phyloP scores from a whole-genome alignment of 1,140 invertebrate genomes.

The Arion vulgaris region DNA sequence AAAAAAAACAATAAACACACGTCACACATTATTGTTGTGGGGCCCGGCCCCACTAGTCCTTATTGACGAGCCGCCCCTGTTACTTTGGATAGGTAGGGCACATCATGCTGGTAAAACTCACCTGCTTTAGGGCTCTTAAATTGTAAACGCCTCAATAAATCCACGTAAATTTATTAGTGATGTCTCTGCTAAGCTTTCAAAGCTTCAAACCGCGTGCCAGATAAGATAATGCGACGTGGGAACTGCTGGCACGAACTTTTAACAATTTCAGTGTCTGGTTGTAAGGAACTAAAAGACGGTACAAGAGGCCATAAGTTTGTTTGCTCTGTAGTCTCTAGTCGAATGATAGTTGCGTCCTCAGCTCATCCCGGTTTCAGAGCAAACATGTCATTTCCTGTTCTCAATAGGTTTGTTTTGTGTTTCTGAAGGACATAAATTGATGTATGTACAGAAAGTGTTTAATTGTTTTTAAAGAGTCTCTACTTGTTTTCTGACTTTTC shows the following conservation, averaged over 20 bases:
- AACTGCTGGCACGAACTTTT: background rate
- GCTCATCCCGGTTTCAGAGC: background rate
- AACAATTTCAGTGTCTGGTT: background rate
- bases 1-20: too few species aligned
- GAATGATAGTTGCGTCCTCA: background rate
- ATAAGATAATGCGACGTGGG: background rate
- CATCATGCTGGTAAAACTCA: too few species aligned
- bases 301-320: background rate
- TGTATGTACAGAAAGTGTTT: background rate
- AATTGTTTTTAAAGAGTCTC: constrained; percentile 2
- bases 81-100: too few species aligned
- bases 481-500: background rate
- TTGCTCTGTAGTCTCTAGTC: background rate
- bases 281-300: background rate
- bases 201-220: background rate
- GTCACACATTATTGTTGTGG: too few species aligned
- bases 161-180: background rate
- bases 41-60: too few species aligned
- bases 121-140: background rate
- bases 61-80: too few species aligned
- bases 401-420: background rate
- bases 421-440: background rate
- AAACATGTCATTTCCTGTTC: constrained; percentile 2
- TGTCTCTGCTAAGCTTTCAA: background rate
- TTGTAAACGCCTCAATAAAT: background rate